These are phyloP conservation scores for Itoplectis maculator DNA, from an alignment of 2,888 invertebrate genomes.

Conservation along the genomic window DNA sequence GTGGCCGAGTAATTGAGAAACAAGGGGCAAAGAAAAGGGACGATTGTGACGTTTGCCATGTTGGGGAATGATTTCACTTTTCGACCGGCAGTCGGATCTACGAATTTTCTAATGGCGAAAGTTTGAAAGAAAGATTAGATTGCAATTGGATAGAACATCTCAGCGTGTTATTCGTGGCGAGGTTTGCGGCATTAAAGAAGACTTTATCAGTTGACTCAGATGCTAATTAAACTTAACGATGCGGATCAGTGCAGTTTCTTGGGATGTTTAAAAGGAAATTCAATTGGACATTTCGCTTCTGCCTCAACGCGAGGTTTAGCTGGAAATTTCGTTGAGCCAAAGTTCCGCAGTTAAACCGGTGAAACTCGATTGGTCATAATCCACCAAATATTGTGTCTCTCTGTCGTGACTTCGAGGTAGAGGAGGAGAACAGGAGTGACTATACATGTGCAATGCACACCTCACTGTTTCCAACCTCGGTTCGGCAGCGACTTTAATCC, in stretches of 20 bases:
- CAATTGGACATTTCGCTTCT: background rate
- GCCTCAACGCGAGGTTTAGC: background rate
- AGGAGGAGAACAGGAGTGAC: constrained; percentile 20
- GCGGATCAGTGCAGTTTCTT: background rate
- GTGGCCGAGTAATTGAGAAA: too few species aligned
- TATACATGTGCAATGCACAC: constrained; percentile 12
- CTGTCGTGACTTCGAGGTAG: background rate
- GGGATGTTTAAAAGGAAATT: background rate
- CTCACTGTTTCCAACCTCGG: constrained; percentile 24
- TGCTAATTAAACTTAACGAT: background rate
- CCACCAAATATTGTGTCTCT: constrained; percentile 27
- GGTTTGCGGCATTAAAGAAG: background rate
- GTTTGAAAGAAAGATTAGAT: background rate
- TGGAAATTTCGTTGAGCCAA: background rate
- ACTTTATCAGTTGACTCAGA: background rate
- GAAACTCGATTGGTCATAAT: constrained; percentile 40
- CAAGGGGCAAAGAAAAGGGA: too few species aligned
- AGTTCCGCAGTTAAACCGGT: constrained; percentile 1
- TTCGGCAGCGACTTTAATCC: constrained; percentile 53
- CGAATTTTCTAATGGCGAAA: too few species aligned
- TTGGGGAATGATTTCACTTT: too few species aligned
- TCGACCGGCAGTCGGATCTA: too few species aligned
- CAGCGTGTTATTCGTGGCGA: background rate
- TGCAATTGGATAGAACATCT: background rate
- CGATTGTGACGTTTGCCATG: too few species aligned